A percentile compares a stretch with the other conserved stretches of the same genome.
Evolutionary conservation across 2,797 vertebrate genomes (phyloP).

Genomic region (Myiotriccus ornatus): DNA sequence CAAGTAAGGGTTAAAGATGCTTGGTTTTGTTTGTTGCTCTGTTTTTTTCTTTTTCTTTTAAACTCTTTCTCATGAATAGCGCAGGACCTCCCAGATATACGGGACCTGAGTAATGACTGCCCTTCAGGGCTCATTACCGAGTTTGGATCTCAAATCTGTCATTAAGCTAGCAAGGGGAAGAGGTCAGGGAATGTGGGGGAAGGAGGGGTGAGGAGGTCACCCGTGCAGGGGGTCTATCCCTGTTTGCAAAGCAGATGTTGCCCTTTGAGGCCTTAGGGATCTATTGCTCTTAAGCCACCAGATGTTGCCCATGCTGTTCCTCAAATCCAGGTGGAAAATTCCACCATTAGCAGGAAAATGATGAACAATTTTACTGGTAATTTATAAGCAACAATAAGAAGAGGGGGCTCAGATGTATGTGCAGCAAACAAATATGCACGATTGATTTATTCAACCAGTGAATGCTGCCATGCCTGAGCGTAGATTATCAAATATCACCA

Average conservation of each 20-base stretch:
- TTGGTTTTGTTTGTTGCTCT: neutral
- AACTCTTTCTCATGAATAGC: neutral
- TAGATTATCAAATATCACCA: slow-evolving; percentile 2
- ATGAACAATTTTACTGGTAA: neutral
- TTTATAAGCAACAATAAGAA: neutral
- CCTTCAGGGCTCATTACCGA: slow-evolving; percentile 16
- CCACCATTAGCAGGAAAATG: neutral
- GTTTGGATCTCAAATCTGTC: slow-evolving; percentile 44
- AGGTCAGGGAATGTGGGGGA: neutral
- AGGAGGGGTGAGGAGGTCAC: slow-evolving; percentile 39
- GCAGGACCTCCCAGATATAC: neutral
- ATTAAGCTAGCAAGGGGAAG: slow-evolving; percentile 36
- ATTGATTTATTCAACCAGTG: neutral
- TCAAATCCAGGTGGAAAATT: slow-evolving; percentile 44
- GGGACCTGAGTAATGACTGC: neutral
- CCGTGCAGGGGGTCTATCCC: neutral
- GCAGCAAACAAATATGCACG: neutral
- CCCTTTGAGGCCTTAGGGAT: neutral
- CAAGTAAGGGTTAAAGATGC: neutral
- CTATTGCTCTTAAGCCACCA: slow-evolving; percentile 13
- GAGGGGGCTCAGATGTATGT: neutral
- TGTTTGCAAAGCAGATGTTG: slow-evolving; percentile 43
- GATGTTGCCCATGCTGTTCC: slow-evolving; percentile 15
- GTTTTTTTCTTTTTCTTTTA: neutral
- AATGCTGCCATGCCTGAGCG: neutral